Evolutionary conservation across 2,797 vertebrate genomes (phyloP).

Genomic region (Tokudaia tokunoshimensis): DNA sequence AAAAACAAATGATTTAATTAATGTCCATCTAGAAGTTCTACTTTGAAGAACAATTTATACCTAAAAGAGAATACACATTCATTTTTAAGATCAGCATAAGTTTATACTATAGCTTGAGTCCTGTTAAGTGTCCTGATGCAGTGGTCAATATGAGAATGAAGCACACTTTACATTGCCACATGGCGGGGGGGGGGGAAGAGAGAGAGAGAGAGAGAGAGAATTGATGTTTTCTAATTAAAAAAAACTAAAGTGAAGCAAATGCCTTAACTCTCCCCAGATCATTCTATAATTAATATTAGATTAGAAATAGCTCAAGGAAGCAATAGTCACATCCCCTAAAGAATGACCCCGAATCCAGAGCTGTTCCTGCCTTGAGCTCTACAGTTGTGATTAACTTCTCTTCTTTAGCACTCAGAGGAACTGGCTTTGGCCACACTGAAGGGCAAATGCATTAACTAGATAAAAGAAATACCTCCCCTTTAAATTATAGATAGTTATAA

Average conservation of each 20-base stretch:
- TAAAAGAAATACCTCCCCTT: constrained; percentile 73
- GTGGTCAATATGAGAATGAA: not conserved
- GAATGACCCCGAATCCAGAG: not conserved
- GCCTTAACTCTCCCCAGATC: not conserved
- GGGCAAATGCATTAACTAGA: constrained; percentile 83
- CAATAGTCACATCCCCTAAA: too few species aligned
- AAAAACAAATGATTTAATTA: not conserved
- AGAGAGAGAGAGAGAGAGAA: not conserved
- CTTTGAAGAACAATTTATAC: not conserved
- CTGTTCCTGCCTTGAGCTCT: constrained; percentile 68
- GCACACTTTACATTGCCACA: not conserved
- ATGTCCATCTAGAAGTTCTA: not conserved
- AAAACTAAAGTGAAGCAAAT: constrained; percentile 11
- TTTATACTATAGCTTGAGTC: not conserved
- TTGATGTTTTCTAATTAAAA: constrained; percentile 11
- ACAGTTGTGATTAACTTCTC: constrained; percentile 76
- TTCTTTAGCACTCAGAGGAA: constrained; percentile 76
- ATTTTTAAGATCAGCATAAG: not conserved
- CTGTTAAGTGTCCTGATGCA: not conserved
- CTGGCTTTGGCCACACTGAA: constrained; percentile 74
- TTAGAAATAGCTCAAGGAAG: constrained; percentile 2
- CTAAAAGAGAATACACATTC: not conserved
- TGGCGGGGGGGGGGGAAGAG: too few species aligned
- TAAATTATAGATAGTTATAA: constrained; percentile 73
- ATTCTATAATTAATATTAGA: constrained; percentile 45